Percentiles rank a stretch among this genome's conserved stretches.
Evolutionary conservation across 2,113 vertebrate species (phyloP).

Genomic region (Fregata magnificens): DNA sequence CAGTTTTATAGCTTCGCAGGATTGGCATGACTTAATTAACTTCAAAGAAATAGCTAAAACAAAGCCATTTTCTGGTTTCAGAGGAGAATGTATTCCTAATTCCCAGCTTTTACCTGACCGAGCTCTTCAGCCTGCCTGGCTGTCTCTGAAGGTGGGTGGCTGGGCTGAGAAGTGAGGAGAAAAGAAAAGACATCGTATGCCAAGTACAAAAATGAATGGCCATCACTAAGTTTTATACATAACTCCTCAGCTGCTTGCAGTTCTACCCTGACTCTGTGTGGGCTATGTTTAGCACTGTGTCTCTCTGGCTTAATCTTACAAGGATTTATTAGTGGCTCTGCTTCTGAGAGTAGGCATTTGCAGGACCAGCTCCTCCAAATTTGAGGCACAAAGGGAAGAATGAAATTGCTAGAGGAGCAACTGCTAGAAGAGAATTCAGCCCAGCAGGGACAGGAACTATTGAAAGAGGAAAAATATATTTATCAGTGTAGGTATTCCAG

Average conservation of each 20-base stretch:
- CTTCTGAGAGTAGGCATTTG: background rate
- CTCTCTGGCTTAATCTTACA: background rate
- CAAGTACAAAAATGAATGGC: background rate
- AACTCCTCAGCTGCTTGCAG: background rate
- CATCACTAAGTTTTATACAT: background rate
- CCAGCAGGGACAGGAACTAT: background rate
- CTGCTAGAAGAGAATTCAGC: background rate
- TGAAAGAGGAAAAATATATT: background rate
- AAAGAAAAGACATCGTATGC: background rate
- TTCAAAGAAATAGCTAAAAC: background rate
- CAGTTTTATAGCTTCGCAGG: background rate
- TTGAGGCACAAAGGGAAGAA: background rate
- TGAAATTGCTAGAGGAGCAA: background rate
- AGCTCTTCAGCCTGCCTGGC: background rate
- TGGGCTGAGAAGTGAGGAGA: background rate
- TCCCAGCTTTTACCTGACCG: background rate
- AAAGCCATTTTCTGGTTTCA: background rate
- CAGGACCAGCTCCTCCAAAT: background rate
- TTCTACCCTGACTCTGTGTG: background rate
- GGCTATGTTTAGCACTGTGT: background rate
- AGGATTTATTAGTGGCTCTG: background rate
- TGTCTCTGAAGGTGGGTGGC: background rate
- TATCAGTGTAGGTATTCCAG: background rate
- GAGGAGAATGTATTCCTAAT: background rate
- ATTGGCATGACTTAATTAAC: background rate